Conservation (phyloP, 53 echinoderm and acorn worm genomes). For the Echinometra lucunter region DNA sequence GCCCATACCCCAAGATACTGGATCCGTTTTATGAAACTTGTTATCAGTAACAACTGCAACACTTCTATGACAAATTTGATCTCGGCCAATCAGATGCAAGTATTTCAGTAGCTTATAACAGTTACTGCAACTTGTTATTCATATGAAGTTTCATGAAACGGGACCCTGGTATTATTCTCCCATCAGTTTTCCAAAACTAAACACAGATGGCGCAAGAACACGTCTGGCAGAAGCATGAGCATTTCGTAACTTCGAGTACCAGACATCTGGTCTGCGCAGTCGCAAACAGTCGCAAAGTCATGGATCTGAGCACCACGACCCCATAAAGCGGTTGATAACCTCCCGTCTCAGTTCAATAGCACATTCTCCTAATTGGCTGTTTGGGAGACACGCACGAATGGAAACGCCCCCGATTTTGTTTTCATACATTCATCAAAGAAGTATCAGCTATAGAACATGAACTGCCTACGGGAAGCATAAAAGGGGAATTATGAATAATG, state of each 20-base stretch:
- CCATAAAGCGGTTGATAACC: neutral
- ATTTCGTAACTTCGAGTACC: neutral
- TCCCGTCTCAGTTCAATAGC: neutral
- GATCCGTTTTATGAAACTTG: too few relatives aligned
- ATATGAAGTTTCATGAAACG: too few relatives aligned
- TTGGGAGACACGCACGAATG: neutral
- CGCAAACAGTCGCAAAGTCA: neutral
- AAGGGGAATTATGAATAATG: too few relatives aligned
- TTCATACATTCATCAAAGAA: neutral
- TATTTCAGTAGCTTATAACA: too few relatives aligned
- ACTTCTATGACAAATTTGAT: too few relatives aligned
- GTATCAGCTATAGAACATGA: slow-evolving; percentile 16
- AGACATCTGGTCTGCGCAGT: neutral
- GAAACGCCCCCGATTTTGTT: neutral
- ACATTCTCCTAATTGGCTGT: slow-evolving; percentile 28
- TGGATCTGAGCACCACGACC: neutral
- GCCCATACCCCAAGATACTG: too few relatives aligned
- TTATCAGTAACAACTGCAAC: too few relatives aligned
- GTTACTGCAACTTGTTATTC: too few relatives aligned
- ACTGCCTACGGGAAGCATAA: neutral
- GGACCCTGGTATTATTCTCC: too few relatives aligned
- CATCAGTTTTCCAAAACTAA: neutral
- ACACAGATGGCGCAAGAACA: slow-evolving; percentile 19
- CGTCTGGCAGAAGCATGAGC: neutral
- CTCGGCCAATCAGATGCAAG: too few relatives aligned